These are phyloP conservation scores for Venusia cambrica DNA, from an alignment of 2,888 invertebrate species.

Conservation along the genomic window DNA sequence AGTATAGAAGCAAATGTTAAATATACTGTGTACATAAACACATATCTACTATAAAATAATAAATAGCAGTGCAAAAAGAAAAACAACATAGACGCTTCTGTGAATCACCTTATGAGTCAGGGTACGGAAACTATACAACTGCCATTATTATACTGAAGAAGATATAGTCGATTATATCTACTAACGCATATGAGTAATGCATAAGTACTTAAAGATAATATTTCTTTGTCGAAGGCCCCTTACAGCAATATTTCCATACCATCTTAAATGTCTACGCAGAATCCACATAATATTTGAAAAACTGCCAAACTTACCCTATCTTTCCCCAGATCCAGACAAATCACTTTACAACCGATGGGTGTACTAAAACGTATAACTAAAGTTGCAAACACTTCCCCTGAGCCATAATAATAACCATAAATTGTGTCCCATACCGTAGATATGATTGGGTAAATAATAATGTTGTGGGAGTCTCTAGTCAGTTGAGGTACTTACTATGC, in stretches of 20 bases:
- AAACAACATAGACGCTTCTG: no score
- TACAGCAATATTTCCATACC: slow-evolving; percentile 5
- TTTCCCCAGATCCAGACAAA: slow-evolving; percentile 55
- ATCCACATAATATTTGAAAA: slow-evolving; percentile 24
- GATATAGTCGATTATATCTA: no score
- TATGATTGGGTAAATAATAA: slow-evolving; percentile 26
- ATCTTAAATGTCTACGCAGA: slow-evolving; percentile 4
- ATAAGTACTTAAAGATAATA: no score
- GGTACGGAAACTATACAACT: no score
- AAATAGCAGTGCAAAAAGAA: no score
- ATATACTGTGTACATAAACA: no score
- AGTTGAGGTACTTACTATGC: slow-evolving; percentile 11
- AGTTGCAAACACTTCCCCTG: slow-evolving; percentile 51
- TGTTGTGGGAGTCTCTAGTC: slow-evolving; percentile 11
- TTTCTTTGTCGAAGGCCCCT: no score
- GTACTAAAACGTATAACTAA: slow-evolving; percentile 56
- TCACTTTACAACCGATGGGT: slow-evolving; percentile 62
- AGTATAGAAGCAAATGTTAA: no score
- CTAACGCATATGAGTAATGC: no score
- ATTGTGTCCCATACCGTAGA: slow-evolving; percentile 38
- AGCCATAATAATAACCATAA: slow-evolving; percentile 73
- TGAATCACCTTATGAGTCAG: no score
- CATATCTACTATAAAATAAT: no score
- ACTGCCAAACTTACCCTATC: slow-evolving; percentile 26
- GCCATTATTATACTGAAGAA: no score